Conservation (phyloP, 2,888 invertebrate species). For the Drosophila pegasa region DNA sequence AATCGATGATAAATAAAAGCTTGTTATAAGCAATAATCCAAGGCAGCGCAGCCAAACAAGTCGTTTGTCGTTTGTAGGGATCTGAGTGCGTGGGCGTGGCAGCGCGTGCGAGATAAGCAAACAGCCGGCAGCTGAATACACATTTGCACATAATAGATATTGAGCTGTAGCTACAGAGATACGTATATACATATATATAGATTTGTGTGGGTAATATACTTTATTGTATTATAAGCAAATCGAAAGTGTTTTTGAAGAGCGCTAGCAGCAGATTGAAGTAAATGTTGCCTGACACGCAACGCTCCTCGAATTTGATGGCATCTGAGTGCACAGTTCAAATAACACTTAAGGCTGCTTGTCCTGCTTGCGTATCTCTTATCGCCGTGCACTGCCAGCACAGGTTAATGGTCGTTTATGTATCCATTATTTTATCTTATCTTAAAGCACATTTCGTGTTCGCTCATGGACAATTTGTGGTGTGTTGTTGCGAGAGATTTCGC, state of each 20-base stretch:
- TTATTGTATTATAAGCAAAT: constrained; percentile 31
- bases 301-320: constrained; percentile 8
- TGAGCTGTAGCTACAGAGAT: constrained; percentile 29
- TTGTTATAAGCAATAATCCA: constrained; percentile 72
- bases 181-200: neutral
- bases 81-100: constrained; percentile 20
- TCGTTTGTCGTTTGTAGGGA: too few species aligned
- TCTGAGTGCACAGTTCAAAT: constrained; percentile 18
- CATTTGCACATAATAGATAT: constrained; percentile 58
- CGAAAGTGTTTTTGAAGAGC: constrained; percentile 31
- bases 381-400: constrained; percentile 2
- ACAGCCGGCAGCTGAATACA: constrained; percentile 51
- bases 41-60: constrained; percentile 55
- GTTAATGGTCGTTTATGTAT: constrained; percentile 11
- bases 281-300: constrained; percentile 17
- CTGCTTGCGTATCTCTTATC: constrained; percentile 4
- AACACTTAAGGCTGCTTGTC: constrained; percentile 1
- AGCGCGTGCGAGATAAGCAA: constrained; percentile 51
- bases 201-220: constrained; percentile 11
- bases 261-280: constrained; percentile 29
- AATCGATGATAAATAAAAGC: constrained; percentile 77
- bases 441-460: constrained; percentile 5
- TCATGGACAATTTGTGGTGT: neutral
- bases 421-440: constrained; percentile 14
- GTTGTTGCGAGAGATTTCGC: neutral